phyloP scores from a whole-genome alignment of 1,140 invertebrate species.

The Lutraria rhynchaena region DNA sequence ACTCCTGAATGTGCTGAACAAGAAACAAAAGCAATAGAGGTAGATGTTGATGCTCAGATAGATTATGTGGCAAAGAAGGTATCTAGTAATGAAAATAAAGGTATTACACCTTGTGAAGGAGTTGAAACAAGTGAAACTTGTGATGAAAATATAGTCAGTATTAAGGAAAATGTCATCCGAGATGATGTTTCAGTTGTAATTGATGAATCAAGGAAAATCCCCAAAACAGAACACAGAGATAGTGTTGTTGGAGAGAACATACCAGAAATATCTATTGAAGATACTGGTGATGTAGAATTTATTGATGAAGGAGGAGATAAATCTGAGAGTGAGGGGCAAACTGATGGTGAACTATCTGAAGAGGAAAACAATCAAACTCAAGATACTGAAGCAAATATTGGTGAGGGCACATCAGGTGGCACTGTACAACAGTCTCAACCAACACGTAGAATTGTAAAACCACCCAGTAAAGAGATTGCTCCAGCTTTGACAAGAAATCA shows the following conservation, averaged over 20 bases:
- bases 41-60: too few relatives aligned
- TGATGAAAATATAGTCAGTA: too few relatives aligned
- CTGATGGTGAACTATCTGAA: constrained; percentile 2
- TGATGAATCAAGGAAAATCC: background rate
- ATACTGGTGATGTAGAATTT: background rate
- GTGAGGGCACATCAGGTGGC: constrained; percentile 26
- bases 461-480: constrained; percentile 33
- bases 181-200: background rate
- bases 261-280: background rate
- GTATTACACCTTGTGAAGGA: too few relatives aligned
- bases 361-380: constrained; percentile 9
- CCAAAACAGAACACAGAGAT: background rate
- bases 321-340: background rate
- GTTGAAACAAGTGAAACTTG: too few relatives aligned
- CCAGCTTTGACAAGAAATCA: constrained; percentile 76
- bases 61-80: too few relatives aligned
- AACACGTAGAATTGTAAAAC: constrained; percentile 29
- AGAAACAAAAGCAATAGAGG: too few relatives aligned
- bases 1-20: too few relatives aligned
- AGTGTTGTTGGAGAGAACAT: background rate
- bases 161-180: too few relatives aligned
- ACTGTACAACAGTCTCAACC: constrained; percentile 9
- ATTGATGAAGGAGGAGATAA: constrained; percentile 7
- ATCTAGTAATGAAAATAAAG: too few relatives aligned
- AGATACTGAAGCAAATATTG: background rate